Base-by-base conservation (phyloP, 2,113 vertebrate genomes). In the Collichthys lucidus region DNA sequence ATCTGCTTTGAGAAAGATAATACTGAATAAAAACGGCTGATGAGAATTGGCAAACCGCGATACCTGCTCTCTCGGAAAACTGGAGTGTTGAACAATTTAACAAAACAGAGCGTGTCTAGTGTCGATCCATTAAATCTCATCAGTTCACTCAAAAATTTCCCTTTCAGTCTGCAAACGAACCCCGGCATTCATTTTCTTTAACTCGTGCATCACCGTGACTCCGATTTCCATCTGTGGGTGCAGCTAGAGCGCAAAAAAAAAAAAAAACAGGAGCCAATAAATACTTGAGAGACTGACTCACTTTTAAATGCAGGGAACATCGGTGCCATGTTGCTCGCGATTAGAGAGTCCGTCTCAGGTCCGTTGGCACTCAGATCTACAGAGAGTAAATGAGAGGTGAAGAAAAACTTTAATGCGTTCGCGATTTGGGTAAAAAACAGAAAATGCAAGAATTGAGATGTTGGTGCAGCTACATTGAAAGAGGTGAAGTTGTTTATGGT, bases 251-350 rank as follows among this genome's bases (percentile, higher is more conserved):
- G 35, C 35, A 26, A 26, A 26, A 26, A 26, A 26, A 26, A 26
- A 26, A 26, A 26, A 35, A 75, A 12, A 4, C 24, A 49, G 44
- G 26, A 71, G 44, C 1, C 15, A 50, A 47, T n/a, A 47, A 50
- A 46, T 69, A 46, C 66, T 49, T 64, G 7, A 2, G 26, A 47
- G 31, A 40, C 10, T 31, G 64, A 62, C 88, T 93, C 69, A 94
- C 94, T 85, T 92, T 91, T 94, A 74, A 95, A 95, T 20, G 89
- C 81, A 20, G 94, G 83, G 67, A 86, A 96, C 95, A 96, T 95
- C 1, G 94, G 95, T 5, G 81, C 92, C 91, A 95, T 94, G 89
- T 96, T 96, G 89, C 91, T 95, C 6, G 87, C 91, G 79, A 95
- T 82, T 3, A 94, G 60, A 14, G 95, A 96, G 71, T 95, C 95